phyloP scores from a whole-genome alignment of 2,113 vertebrate species.

The Caracal caracal region DNA sequence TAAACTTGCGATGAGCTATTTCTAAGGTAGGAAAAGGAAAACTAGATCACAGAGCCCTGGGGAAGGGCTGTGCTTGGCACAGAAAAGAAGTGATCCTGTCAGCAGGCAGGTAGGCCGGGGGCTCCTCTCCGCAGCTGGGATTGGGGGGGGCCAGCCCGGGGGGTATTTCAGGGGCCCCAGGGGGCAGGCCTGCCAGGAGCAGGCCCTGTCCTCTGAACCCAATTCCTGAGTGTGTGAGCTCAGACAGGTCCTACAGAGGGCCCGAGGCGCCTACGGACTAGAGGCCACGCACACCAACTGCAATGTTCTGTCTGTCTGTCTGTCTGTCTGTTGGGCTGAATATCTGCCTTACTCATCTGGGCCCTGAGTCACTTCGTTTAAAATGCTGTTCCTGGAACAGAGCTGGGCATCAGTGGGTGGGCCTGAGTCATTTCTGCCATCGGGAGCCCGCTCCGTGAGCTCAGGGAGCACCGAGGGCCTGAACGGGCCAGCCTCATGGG shows the following conservation, averaged over 20 bases:
- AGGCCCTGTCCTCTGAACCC: not conserved
- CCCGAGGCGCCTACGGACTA: rapidly evolving
- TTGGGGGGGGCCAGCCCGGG: not conserved
- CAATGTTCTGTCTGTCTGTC: not conserved
- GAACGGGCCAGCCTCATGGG: not conserved
- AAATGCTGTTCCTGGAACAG: slow-evolving; percentile 47
- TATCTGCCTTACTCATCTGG: slow-evolving; percentile 42
- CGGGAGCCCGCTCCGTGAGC: not conserved
- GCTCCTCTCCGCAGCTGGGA: not conserved
- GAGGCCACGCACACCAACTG: rapidly evolving
- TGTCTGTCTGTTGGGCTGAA: not conserved
- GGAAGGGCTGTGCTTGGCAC: slow-evolving; percentile 68
- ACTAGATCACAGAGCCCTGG: slow-evolving; percentile 77
- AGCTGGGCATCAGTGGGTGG: not conserved
- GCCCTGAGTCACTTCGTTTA: slow-evolving; percentile 52
- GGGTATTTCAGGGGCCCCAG: not conserved
- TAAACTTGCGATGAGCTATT: slow-evolving; percentile 64
- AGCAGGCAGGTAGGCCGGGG: not conserved
- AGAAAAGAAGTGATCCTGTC: slow-evolving; percentile 28
- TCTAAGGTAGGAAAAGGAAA: slow-evolving; percentile 73
- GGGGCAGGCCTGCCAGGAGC: not conserved
- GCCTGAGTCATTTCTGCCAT: slow-evolving; percentile 48
- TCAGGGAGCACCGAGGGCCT: not conserved
- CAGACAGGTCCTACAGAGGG: not conserved
- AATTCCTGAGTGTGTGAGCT: not conserved